A percentile compares a stretch with the other conserved stretches of the same genome.
Conservation (phyloP, 2,797 vertebrate genomes). For the Australoheros facetus region DNA sequence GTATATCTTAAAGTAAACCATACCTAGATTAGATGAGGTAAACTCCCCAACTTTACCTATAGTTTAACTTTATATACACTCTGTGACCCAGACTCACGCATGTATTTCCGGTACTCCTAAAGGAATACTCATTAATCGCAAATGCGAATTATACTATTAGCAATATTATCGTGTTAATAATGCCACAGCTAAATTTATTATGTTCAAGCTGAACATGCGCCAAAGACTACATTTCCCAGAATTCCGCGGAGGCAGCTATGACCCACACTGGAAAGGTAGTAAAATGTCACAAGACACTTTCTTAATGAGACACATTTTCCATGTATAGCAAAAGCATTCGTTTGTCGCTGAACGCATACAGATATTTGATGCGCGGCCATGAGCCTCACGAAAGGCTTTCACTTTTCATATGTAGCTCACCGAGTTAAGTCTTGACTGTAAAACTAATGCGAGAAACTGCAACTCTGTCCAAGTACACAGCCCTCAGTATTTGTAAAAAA, state of each 20-base stretch:
- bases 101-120: not conserved
- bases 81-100: not conserved
- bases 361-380: too few relatives aligned
- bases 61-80: not conserved
- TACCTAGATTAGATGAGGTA: not conserved
- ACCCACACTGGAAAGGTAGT: conserved; percentile 77
- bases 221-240: conserved; percentile 77
- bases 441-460: conserved; percentile 30
- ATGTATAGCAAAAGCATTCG: conserved; percentile 41
- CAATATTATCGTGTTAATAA: not conserved
- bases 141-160: not conserved
- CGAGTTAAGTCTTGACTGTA: conserved; percentile 15
- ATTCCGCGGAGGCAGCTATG: conserved; percentile 56
- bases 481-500: not conserved
- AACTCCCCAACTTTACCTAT: too few relatives aligned
- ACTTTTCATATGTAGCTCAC: not conserved
- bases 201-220: too few relatives aligned
- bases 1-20: not conserved
- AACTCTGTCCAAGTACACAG: conserved; percentile 11
- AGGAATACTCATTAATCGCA: not conserved
- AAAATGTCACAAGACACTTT: conserved; percentile 88
- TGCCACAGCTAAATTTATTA: not conserved
- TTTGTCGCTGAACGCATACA: not conserved
- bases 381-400: not conserved
- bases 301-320: conserved; percentile 79